A percentile compares a stretch with the other conserved stretches of the same genome.
phyloP scores from a whole-genome alignment of 2,888 invertebrate species.

The Tholera decimalis region DNA sequence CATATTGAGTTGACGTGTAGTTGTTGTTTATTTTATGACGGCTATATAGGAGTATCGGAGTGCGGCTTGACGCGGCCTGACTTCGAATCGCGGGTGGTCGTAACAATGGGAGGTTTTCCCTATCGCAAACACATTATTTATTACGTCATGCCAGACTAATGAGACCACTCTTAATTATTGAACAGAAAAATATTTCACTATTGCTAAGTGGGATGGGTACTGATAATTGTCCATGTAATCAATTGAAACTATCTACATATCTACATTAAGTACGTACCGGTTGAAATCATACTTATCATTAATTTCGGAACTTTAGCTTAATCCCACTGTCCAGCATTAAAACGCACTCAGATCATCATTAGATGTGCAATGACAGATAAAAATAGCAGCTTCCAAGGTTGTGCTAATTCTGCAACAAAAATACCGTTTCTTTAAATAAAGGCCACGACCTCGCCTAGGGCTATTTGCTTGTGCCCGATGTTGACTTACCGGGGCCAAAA shows the following conservation, averaged over 20 bases:
- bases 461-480: slow-evolving; percentile 85
- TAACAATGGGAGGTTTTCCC: slow-evolving; percentile 72
- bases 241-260: neutral
- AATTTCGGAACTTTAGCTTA: neutral
- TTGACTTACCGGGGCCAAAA: slow-evolving; percentile 84
- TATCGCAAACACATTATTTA: slow-evolving; percentile 77
- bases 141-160: slow-evolving; percentile 76
- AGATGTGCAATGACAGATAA: slow-evolving; percentile 20
- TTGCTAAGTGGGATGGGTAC: neutral
- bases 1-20: slow-evolving; percentile 81
- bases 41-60: slow-evolving; percentile 72
- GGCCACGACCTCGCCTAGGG: slow-evolving; percentile 87
- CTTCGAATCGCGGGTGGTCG: slow-evolving; percentile 57
- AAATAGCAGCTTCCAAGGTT: slow-evolving; percentile 52
- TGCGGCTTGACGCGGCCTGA: slow-evolving; percentile 67
- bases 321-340: neutral
- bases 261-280: neutral
- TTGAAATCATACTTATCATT: neutral
- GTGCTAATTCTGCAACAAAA: slow-evolving; percentile 73
- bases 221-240: neutral
- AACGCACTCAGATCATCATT: neutral
- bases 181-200: slow-evolving; percentile 15
- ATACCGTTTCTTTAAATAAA: slow-evolving; percentile 79
- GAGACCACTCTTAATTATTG: slow-evolving; percentile 61
- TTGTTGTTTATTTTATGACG: slow-evolving; percentile 79